phyloP scores from a whole-genome alignment of 2,113 vertebrate species.

The Electrona antarctica region DNA sequence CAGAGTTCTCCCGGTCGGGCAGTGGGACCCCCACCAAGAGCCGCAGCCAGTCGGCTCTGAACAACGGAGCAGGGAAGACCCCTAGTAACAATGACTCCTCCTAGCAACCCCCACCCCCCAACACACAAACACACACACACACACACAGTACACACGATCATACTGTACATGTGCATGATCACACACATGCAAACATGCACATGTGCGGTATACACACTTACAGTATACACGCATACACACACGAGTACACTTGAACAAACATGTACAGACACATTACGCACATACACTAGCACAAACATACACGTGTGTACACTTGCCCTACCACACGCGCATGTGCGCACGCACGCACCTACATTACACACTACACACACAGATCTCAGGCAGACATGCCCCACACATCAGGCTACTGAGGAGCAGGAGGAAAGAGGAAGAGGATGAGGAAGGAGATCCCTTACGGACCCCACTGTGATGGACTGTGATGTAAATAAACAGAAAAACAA shows the following conservation, averaged over 20 bases:
- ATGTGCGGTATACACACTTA: no score
- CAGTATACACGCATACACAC: neutral
- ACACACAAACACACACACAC: slow-evolving; percentile 42
- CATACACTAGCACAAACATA: no score
- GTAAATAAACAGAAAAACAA: slow-evolving; percentile 59
- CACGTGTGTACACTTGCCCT: no score
- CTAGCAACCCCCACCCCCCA: slow-evolving; percentile 81
- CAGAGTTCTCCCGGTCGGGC: slow-evolving; percentile 95
- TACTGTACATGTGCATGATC: neutral
- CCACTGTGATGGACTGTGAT: slow-evolving; percentile 77
- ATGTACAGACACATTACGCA: neutral
- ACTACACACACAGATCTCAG: slow-evolving; percentile 64
- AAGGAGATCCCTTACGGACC: slow-evolving; percentile 50
- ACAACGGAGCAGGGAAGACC: slow-evolving; percentile 95
- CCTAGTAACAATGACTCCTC: slow-evolving; percentile 95
- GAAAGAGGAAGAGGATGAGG: slow-evolving; percentile 5
- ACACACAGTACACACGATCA: slow-evolving; percentile 41
- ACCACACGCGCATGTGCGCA: neutral
- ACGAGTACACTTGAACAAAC: neutral
- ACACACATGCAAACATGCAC: neutral
- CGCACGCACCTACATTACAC: slow-evolving; percentile 4
- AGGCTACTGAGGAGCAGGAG: slow-evolving; percentile 51
- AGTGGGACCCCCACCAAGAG: slow-evolving; percentile 97
- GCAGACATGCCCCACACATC: slow-evolving; percentile 62
- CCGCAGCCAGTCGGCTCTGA: slow-evolving; percentile 93